Evolutionary conservation across 2,113 vertebrate species (phyloP).

Genomic region (Melanerpes formicivorus): DNA sequence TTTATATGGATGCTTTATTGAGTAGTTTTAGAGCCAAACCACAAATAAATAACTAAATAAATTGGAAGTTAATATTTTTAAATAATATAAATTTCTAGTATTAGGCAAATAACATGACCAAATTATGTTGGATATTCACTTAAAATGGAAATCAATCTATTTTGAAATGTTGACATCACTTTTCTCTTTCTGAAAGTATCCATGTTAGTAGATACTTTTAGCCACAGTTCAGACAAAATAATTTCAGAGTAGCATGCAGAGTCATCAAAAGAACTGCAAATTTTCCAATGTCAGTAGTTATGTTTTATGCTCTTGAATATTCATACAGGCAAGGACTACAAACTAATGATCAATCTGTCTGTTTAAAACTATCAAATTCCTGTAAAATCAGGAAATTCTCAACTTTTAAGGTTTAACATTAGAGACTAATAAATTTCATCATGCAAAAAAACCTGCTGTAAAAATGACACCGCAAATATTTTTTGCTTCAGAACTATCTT

Average conservation of each 20-base stretch:
- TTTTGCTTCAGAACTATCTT: neutral
- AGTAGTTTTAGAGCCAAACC: neutral
- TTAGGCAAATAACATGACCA: neutral
- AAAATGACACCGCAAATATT: neutral
- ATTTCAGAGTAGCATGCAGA: neutral
- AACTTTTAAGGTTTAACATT: neutral
- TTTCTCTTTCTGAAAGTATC: neutral
- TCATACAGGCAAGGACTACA: neutral
- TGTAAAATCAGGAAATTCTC: neutral
- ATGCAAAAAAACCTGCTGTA: neutral
- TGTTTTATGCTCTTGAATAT: neutral
- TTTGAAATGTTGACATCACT: neutral
- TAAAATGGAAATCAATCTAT: neutral
- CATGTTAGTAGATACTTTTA: neutral
- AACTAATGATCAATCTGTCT: neutral
- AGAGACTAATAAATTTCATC: neutral
- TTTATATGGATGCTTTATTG: neutral
- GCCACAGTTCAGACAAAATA: neutral
- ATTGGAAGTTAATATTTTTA: neutral
- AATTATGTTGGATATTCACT: neutral
- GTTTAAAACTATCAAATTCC: neutral
- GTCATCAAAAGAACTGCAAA: neutral
- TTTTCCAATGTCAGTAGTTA: neutral
- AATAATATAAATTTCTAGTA: neutral
- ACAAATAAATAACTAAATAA: neutral